A percentile compares a stretch with the other conserved stretches of the same genome.
Conservation (phyloP, 2,113 vertebrate genomes). For the Machaerirhynchus nigripectus region DNA sequence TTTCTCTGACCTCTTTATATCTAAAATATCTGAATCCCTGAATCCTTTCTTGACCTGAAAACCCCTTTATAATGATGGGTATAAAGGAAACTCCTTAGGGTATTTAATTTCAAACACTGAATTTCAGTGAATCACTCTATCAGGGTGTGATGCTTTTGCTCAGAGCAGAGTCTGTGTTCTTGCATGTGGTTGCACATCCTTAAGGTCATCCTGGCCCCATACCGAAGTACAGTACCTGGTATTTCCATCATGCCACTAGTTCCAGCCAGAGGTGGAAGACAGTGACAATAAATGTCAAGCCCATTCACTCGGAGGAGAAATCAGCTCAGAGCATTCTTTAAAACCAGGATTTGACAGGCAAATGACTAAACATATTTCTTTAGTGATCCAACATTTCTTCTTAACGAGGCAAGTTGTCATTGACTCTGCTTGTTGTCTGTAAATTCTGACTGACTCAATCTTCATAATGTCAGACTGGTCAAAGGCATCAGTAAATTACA, state of each 20-base stretch:
- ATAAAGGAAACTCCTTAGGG: not conserved
- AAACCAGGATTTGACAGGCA: slow-evolving; percentile 41
- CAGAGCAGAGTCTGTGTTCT: not conserved
- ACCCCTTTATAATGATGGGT: not conserved
- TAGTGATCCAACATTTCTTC: slow-evolving; percentile 60
- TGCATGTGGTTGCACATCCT: not conserved
- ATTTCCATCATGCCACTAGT: not conserved
- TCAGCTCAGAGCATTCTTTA: not conserved
- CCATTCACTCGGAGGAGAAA: not conserved
- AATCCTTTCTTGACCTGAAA: not conserved
- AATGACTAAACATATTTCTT: slow-evolving; percentile 60
- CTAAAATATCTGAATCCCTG: not conserved
- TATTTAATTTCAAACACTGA: not conserved
- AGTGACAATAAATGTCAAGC: not conserved
- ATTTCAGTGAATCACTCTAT: not conserved
- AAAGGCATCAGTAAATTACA: slow-evolving; percentile 66
- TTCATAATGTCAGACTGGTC: slow-evolving; percentile 64
- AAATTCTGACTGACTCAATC: slow-evolving; percentile 60
- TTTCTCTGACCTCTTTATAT: not conserved
- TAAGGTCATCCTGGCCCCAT: not conserved
- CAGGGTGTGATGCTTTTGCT: not conserved
- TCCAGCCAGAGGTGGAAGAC: not conserved
- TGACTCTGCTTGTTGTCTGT: slow-evolving; percentile 58
- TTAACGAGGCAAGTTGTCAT: slow-evolving; percentile 61
- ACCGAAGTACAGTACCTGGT: not conserved